Base-by-base conservation (phyloP, 2,888 invertebrate genomes). In the Epinotia nisella region DNA sequence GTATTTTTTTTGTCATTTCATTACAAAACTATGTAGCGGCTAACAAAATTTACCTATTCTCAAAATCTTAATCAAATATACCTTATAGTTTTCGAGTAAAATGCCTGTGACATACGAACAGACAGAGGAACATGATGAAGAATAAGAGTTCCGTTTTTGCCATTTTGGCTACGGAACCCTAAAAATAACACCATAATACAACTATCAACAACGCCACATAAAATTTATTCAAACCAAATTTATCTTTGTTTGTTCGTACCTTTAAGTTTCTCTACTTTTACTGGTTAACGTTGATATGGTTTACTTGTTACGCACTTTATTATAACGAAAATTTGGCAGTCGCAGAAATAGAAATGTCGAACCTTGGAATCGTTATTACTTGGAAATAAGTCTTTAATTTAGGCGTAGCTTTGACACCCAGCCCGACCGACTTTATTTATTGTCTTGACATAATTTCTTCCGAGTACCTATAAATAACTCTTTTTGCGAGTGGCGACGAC, bases 321-420 rank as follows among this genome's bases (percentile, higher is more conserved):
- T 58, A 39, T 49, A 58, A 59, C 51, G 70, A 65, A 56, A 70
- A 58, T 19, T 58, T 70, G 55, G 15, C 53, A n/a, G 29, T 62
- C 77, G 78, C 78, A 76, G 76, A 77, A 75, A 70, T 74, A 75
- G 66, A 78, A 77, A 77, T 68, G 60, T 45, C 49, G 49, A 76
- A 74, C 74, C 74, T 74, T 75, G 45, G 41, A 70, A 76, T 79
- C 78, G 81, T 83, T 81, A 81, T 79, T 82, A 78, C 75, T 78
- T 77, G 76, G 79, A 77, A 79, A 80, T 80, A 77, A 79, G 79
- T 80, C 80, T 81, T 81, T 82, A 82, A 81, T 82, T 80, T 79
- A 74, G 77, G 66, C 62, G 78, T 76, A 69, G 76, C 78, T 78
- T 76, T 77, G 81, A 81, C 79, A 80, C 79, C 78, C 49, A 19